Percentiles rank a stretch among this genome's conserved stretches.
Conservation (phyloP, 2,113 vertebrate genomes). For the Nothocercus julius region DNA sequence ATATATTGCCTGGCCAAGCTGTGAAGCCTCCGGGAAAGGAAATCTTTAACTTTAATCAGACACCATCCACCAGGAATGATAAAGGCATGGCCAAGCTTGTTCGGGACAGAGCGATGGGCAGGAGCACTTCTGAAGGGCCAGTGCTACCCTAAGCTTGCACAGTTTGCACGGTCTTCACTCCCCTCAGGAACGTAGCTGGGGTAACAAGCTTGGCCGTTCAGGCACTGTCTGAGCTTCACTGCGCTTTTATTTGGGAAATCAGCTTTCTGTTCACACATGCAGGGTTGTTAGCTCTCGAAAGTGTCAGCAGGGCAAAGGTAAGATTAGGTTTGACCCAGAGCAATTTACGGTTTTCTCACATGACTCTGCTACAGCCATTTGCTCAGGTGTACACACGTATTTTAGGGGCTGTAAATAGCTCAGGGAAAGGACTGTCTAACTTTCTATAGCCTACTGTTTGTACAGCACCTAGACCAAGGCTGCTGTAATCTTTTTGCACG, state of each 20-base stretch:
- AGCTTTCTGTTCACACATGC: not conserved
- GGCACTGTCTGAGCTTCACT: not conserved
- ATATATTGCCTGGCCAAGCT: not conserved
- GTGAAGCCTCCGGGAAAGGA: not conserved
- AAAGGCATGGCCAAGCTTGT: not conserved
- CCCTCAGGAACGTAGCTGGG: constrained; percentile 17
- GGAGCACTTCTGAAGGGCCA: not conserved
- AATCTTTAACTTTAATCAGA: not conserved
- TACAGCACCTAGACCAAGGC: not conserved
- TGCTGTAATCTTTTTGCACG: not conserved
- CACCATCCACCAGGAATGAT: not conserved
- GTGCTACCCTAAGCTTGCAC: not conserved
- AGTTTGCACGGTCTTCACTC: not conserved
- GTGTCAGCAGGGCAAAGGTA: not conserved
- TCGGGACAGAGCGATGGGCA: not conserved
- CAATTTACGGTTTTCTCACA: not conserved
- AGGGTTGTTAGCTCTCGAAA: not conserved
- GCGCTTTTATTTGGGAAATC: not conserved
- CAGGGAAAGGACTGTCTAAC: not conserved
- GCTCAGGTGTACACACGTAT: not conserved
- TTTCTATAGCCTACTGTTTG: not conserved
- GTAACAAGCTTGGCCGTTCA: not conserved
- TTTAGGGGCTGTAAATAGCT: not conserved
- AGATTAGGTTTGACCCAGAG: not conserved
- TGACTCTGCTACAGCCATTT: not conserved